These are phyloP conservation scores for Bradypodion ventrale DNA, from an alignment of 2,797 vertebrate species.

Conservation along the genomic window DNA sequence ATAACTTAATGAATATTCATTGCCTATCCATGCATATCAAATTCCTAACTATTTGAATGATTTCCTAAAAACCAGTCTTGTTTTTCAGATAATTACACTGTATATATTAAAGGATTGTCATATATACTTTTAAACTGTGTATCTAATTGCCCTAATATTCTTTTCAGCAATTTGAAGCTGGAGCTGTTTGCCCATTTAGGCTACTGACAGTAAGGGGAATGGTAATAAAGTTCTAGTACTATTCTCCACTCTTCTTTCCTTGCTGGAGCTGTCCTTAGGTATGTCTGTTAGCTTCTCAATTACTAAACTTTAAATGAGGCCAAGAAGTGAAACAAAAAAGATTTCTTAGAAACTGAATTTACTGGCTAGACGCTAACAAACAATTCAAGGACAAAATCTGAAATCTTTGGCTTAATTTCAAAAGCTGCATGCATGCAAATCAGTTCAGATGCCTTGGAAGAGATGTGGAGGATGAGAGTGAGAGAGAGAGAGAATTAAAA, in stretches of 20 bases:
- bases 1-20: constrained; percentile 35
- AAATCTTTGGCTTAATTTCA: background rate
- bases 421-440: background rate
- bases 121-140: constrained; percentile 24
- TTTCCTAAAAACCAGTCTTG: constrained; percentile 2
- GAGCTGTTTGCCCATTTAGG: background rate
- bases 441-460: background rate
- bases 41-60: background rate
- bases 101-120: constrained; percentile 41
- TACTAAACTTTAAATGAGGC: background rate
- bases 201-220: background rate
- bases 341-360: background rate
- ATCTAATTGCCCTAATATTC: background rate
- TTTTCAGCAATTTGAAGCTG: background rate
- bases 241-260: constrained; percentile 2
- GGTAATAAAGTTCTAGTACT: background rate
- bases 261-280: background rate
- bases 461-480: background rate
- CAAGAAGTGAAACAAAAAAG: background rate
- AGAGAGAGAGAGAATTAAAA: background rate
- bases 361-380: background rate
- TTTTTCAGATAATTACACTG: constrained; percentile 25
- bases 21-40: background rate
- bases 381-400: background rate
- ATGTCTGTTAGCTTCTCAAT: constrained; percentile 10